Percentiles rank a stretch among this genome's conserved stretches.
Evolutionary conservation across 1,140 invertebrate species (phyloP).

Genomic region (Pseudomyrmex pallidus): DNA sequence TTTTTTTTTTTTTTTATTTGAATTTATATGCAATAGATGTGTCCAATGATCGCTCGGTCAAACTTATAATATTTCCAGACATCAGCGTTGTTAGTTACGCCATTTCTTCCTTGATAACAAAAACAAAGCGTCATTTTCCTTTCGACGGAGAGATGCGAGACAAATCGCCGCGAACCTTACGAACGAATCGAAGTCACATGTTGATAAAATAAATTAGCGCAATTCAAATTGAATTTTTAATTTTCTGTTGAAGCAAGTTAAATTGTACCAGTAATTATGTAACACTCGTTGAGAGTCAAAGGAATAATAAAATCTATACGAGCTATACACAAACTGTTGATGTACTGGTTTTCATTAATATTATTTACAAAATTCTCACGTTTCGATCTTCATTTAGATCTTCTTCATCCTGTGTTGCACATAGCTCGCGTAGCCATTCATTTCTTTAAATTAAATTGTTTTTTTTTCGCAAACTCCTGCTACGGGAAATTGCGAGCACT

Average conservation of each 20-base stretch:
- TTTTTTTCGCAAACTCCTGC: not conserved
- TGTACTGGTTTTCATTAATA: too few relatives aligned
- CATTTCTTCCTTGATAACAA: not conserved
- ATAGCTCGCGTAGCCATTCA: too few relatives aligned
- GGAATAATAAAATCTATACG: too few relatives aligned
- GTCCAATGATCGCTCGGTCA: not conserved
- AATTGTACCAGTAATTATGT: too few relatives aligned
- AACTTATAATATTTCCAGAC: not conserved
- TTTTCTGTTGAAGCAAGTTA: too few relatives aligned
- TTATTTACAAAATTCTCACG: too few relatives aligned
- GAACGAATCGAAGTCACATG: not conserved
- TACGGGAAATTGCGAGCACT: slow-evolving; percentile 13
- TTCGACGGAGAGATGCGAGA: not conserved
- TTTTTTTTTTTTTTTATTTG: slow-evolving; percentile 1
- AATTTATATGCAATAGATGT: slow-evolving; percentile 13
- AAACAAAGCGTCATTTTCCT: not conserved
- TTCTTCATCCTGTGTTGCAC: too few relatives aligned
- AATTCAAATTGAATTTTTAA: not conserved
- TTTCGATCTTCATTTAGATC: too few relatives aligned
- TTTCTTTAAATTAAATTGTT: too few relatives aligned
- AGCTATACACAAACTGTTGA: too few relatives aligned
- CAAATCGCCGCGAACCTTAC: not conserved
- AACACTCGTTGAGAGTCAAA: too few relatives aligned
- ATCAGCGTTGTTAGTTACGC: not conserved
- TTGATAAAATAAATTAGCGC: not conserved